A percentile compares a stretch with the other conserved stretches of the same genome.
These are phyloP conservation scores for Petaurus breviceps DNA, from an alignment of 2,113 vertebrate genomes.

Conservation along the genomic window DNA sequence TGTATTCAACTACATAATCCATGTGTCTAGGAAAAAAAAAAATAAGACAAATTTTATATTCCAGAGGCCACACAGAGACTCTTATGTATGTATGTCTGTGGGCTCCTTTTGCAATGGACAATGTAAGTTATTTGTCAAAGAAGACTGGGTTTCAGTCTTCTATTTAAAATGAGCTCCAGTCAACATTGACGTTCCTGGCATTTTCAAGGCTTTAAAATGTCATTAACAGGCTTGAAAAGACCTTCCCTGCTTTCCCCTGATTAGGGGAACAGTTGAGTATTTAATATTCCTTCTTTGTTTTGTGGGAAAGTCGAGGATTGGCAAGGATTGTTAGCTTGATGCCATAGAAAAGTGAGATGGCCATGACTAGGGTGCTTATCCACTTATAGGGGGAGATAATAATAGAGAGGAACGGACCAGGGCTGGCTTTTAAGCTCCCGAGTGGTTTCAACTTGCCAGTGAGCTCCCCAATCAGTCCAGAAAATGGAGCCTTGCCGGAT, in stretches of 20 bases:
- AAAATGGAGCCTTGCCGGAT: neutral
- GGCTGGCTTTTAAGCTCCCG: neutral
- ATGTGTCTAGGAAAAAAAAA: neutral
- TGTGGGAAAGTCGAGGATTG: neutral
- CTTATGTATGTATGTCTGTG: neutral
- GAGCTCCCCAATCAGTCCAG: neutral
- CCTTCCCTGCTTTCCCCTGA: neutral
- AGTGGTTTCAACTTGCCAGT: neutral
- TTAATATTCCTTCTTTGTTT: neutral
- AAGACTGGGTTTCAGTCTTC: neutral
- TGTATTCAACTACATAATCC: neutral
- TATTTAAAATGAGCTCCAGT: constrained; percentile 7
- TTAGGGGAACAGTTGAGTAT: neutral
- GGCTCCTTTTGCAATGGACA: neutral
- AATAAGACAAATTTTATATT: neutral
- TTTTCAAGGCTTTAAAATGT: constrained; percentile 20
- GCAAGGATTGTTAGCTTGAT: neutral
- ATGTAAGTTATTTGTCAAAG: constrained; percentile 40
- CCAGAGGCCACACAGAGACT: neutral
- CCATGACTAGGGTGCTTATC: neutral
- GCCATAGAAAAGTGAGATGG: neutral
- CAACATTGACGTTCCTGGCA: neutral
- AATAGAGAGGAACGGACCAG: neutral
- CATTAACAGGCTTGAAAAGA: constrained; percentile 22
- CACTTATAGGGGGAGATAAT: neutral